Evolutionary conservation across 2,113 vertebrate genomes (phyloP), one percentile per base, ranked within the genome.

Genomic region (Entelurus aequoreus): DNA sequence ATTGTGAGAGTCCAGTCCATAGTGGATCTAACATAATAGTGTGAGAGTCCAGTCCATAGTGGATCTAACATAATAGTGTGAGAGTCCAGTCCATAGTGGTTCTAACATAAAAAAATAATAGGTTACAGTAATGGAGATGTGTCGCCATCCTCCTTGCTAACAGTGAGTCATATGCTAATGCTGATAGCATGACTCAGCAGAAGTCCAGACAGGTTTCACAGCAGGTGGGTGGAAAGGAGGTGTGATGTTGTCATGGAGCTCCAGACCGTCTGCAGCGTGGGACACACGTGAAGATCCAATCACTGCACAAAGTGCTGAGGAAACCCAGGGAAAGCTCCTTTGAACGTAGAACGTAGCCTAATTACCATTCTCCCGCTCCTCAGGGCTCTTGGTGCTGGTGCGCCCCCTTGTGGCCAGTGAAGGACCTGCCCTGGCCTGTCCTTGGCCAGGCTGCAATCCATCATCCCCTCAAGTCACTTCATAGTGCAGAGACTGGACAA

Each of bases 341-440:
- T n/a, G n/a, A n/a, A n/a, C n/a, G n/a, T n/a, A n/a, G n/a, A n/a
- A n/a, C n/a, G n/a, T 19, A 19, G 19, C 19, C 19, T 19, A 2
- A 19, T 19, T 19, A 19, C 1, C 19, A 19, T 2, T 19, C 19
- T 19, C 19, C 19, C 19, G 2, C 19, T 19, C 19, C 19, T 19
- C 19, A 19, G 19, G 19, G 19, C 6, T 11, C 19, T 35, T 60
- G 57, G 42, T 13, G 57, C 57, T 9, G 10, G 46, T 78, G 60
- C 80, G 55, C 78, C 81, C 78, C 57, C 84, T 79, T 56, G 78
- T 85, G 81, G 75, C 64, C 6, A 47, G 6, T 6, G 61, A 57
- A 66, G 65, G 55, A 75, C 19, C 19, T 19, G 19, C 19, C 19
- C 19, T 19, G 19, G 19, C 1, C 56, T 13, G 56, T 7, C 40